Percentiles rank a stretch among this genome's conserved stretches.
Conservation (phyloP, 2,113 vertebrate genomes). For the Callaeas wilsoni region DNA sequence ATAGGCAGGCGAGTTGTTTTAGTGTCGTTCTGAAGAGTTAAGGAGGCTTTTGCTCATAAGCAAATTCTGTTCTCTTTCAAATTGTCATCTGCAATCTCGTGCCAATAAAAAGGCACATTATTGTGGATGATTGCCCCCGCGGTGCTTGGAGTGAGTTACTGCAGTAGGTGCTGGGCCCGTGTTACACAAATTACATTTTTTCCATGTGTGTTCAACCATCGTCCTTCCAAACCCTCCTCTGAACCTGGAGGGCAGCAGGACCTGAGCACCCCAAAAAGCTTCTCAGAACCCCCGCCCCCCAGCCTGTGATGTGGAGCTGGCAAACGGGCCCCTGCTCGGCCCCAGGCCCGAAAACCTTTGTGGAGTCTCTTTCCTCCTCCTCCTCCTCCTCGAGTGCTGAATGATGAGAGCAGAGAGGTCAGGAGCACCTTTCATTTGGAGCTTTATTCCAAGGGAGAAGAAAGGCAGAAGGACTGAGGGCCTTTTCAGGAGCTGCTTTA, state of each 20-base stretch:
- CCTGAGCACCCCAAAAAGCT: background rate
- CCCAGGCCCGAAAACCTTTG: background rate
- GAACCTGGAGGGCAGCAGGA: rapidly evolving
- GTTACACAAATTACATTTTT: background rate
- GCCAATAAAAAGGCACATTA: background rate
- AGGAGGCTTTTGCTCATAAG: conserved; percentile 8
- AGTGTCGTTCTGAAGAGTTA: background rate
- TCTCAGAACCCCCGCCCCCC: background rate
- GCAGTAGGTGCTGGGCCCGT: background rate
- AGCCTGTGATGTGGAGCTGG: rapidly evolving
- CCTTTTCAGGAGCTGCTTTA: conserved; percentile 42
- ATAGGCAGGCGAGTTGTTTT: background rate
- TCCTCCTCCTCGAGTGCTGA: background rate
- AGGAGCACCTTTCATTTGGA: background rate
- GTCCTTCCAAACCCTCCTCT: background rate
- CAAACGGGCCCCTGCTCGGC: rapidly evolving
- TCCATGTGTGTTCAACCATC: rapidly evolving
- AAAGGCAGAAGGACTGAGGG: background rate
- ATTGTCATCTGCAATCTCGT: background rate
- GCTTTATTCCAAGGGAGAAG: background rate
- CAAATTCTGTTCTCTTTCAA: background rate
- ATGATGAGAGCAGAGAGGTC: background rate
- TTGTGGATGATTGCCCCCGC: background rate
- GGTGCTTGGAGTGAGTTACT: background rate
- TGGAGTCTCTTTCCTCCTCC: background rate